Percentiles rank a stretch among this genome's conserved stretches.
Evolutionary conservation across 2,113 vertebrate species (phyloP).

Genomic region (Thomomys bottae): DNA sequence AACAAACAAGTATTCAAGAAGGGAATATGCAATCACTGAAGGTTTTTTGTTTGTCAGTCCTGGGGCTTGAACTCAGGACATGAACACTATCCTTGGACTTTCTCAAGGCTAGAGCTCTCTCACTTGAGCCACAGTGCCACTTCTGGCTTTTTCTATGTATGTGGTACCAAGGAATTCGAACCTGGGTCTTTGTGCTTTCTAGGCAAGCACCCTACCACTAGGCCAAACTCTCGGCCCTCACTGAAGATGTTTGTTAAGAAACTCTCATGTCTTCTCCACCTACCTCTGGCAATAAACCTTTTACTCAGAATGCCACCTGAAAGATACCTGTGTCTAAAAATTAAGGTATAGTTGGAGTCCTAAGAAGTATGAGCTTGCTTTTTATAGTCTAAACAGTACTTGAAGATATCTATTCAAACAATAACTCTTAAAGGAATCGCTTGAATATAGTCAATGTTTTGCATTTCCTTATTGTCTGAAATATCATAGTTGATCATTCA

Average conservation of each 20-base stretch:
- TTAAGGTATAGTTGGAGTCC: neutral
- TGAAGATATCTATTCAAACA: neutral
- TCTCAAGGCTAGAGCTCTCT: too few relatives aligned
- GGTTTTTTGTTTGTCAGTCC: too few relatives aligned
- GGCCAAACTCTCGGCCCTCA: too few relatives aligned
- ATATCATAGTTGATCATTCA: neutral
- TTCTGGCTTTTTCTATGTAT: too few relatives aligned
- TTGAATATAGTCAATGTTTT: conserved; percentile 21
- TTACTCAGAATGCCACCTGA: neutral
- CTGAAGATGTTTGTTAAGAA: conserved; percentile 50
- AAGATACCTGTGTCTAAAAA: neutral
- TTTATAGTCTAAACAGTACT: conserved; percentile 28
- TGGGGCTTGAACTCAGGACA: too few relatives aligned
- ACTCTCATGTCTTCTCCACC: neutral
- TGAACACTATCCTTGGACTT: too few relatives aligned
- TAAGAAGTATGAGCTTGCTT: conserved; percentile 24
- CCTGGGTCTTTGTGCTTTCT: too few relatives aligned
- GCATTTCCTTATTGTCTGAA: conserved; percentile 20
- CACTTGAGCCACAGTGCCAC: too few relatives aligned
- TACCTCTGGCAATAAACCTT: conserved; percentile 29
- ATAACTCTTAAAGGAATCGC: conserved; percentile 1
- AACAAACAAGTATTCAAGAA: too few relatives aligned
- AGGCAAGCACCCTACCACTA: too few relatives aligned
- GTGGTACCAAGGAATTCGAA: too few relatives aligned
- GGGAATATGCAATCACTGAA: too few relatives aligned